Evolutionary conservation across 1,140 invertebrate genomes (phyloP), one percentile per base, ranked within the genome.

Genomic region (Oncopodura yosiiana): DNA sequence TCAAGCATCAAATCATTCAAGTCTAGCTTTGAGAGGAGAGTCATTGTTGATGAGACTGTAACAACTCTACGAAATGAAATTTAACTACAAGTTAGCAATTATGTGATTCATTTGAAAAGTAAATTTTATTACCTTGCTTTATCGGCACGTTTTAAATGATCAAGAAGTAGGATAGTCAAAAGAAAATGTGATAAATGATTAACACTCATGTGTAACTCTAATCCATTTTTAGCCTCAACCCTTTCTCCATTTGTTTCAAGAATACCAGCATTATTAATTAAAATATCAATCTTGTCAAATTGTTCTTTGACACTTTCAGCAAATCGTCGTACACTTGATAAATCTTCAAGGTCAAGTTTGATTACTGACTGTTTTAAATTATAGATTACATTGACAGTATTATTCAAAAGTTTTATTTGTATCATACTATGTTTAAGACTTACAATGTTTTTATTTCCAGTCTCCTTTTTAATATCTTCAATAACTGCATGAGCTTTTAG

Each of bases 201-300:
- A 11, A 49, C 16, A 16, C 53, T 44, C 11, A 55, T 16, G 21
- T 55, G 36, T n/a, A 50, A 19, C 23, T 55, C 44, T 24, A 55
- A 41, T 27, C 45, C 43, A 16, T 55, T 44, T 19, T 37, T 27
- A 12, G 53, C 49, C 11, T 26, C 26, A 0, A 18, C 21, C 27
- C 42, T 27, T 32, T 23, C 5, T 27, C n/a, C 44, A 21, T 46
- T 8, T 21, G 6, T 4, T 50, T 34, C 9, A 11, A 16, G 16
- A 29, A 53, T 30, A 6, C 63, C 70, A 19, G 75, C 75, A 64
- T 77, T 77, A 45, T 76, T 75, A 11, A 78, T 67, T 14, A 78
- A 56, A 30, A 76, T 69, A 58, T 77, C 69, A 2, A 77, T 48
- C 21, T 67, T 61, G 3, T 56, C 19, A 51, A 71, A 69, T 39